These are phyloP conservation scores for Hirudo medicinalis DNA, from an alignment of 1,140 invertebrate genomes.

Conservation along the genomic window DNA sequence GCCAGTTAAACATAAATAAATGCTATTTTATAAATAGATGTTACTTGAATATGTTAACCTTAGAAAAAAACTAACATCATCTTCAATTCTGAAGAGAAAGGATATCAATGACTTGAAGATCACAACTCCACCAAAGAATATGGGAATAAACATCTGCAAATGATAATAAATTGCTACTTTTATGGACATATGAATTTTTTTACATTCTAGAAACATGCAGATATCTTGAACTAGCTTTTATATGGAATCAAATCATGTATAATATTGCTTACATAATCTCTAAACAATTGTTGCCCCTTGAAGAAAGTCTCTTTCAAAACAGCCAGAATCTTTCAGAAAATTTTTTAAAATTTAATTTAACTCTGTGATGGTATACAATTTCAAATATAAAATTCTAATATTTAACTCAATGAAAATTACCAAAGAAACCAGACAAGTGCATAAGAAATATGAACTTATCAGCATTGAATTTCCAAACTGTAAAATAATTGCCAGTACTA, in stretches of 20 bases:
- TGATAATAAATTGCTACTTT: neutral
- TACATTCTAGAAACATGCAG: too few relatives aligned
- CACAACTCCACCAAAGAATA: slow-evolving; percentile 24
- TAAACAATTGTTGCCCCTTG: too few relatives aligned
- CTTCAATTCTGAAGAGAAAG: slow-evolving; percentile 42
- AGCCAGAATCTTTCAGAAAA: too few relatives aligned
- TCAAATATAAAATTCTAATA: too few relatives aligned
- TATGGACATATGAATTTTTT: too few relatives aligned
- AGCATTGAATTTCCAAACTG: slow-evolving; percentile 10
- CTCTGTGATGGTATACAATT: too few relatives aligned
- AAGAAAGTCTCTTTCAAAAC: too few relatives aligned
- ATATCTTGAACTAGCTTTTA: too few relatives aligned
- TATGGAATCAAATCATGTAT: too few relatives aligned
- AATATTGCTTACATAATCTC: too few relatives aligned
- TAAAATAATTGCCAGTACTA: neutral
- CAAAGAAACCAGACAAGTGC: neutral
- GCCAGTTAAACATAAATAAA: neutral
- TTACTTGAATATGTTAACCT: neutral
- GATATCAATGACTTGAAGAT: slow-evolving; percentile 42
- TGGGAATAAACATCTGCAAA: neutral
- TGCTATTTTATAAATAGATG: neutral
- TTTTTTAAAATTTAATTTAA: too few relatives aligned
- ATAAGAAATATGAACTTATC: neutral
- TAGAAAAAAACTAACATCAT: slow-evolving; percentile 47
- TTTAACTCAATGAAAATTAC: neutral